Base-by-base conservation (phyloP, 64 coral and sea anemone genomes). In the Cladopsammia gracilis region DNA sequence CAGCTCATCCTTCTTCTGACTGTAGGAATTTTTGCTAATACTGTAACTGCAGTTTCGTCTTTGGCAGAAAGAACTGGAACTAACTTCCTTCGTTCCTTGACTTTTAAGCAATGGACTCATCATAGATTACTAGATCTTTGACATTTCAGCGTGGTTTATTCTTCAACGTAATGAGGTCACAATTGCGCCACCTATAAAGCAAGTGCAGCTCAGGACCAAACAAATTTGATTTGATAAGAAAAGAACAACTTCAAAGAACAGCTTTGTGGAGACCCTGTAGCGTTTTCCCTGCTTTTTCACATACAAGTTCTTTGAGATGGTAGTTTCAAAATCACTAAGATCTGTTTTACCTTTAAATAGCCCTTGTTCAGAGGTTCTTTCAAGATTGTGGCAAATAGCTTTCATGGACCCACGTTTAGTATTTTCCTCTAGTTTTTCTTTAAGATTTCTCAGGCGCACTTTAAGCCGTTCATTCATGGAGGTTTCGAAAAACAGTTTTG, bases 31-130 rank as follows among this genome's bases (percentile, higher is more conserved):
- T 69, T 69, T 69, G 19, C 66, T 24, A 10, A 77, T n/a, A n/a
- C n/a, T n/a, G n/a, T 89, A 49, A 89, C 58, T 18, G 25, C 72
- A 48, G 73, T 89, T 64, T 89, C 71, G 72, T 89, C 72, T 65
- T 77, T 25, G 46, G 58, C 87, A 48, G 71, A 48, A 20, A 89
- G 53, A 11, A 76, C 73, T 5, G 73, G 73, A 76, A 89, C 71
- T 64, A 42, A 53, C 51, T 53, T 53, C 4, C 10, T 53, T 44
- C n/a, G 69, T 66, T 54, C 13, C 16, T 89, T 19, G 19, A 15
- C 71, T 58, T 45, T 48, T 89, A 11, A 10, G 51, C 51, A 53
- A 44, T 76, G 34, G 64, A 48, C 14, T 45, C 87, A 34, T 76
- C 61, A 19, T 49, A 44, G 34, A 76, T 46, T 25, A 60, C 25